Conservation (phyloP, 1,140 invertebrate genomes). For the Elysia chlorotica region DNA sequence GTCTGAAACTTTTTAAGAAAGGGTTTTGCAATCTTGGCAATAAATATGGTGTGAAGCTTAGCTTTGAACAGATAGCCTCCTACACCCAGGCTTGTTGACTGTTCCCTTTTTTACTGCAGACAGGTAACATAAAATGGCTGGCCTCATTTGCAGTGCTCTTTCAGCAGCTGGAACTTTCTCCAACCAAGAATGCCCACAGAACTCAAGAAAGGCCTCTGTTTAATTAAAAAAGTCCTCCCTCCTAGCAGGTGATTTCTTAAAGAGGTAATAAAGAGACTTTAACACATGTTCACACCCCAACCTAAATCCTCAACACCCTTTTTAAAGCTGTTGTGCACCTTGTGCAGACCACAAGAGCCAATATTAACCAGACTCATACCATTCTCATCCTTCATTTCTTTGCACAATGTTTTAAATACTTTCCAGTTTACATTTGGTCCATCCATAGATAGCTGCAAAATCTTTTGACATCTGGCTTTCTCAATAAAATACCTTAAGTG, state of each 20-base stretch:
- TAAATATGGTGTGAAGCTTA: slow-evolving; percentile 5
- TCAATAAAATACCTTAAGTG: slow-evolving; percentile 15
- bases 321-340: slow-evolving; percentile 30
- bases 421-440: slow-evolving; percentile 37
- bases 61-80: slow-evolving; percentile 2
- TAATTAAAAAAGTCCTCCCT: slow-evolving; percentile 22
- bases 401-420: slow-evolving; percentile 12
- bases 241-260: slow-evolving; percentile 25
- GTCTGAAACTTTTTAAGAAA: slow-evolving; percentile 27
- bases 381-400: slow-evolving; percentile 4
- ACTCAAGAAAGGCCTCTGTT: slow-evolving; percentile 20
- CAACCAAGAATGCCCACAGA: slow-evolving; percentile 22
- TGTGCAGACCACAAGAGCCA: slow-evolving; percentile 33
- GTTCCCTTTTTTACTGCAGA: neutral
- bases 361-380: slow-evolving; percentile 22
- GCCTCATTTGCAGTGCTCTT: slow-evolving; percentile 13
- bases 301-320: slow-evolving; percentile 13
- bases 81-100: neutral
- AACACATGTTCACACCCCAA: slow-evolving; percentile 24
- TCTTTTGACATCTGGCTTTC: slow-evolving; percentile 4
- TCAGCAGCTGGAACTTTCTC: slow-evolving; percentile 22
- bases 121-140: slow-evolving; percentile 2
- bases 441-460: slow-evolving; percentile 39
- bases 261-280: slow-evolving; percentile 19
- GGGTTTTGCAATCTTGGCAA: slow-evolving; percentile 11